Base-by-base conservation (phyloP, 1,140 invertebrate genomes). In the Platyscapa corneri region DNA sequence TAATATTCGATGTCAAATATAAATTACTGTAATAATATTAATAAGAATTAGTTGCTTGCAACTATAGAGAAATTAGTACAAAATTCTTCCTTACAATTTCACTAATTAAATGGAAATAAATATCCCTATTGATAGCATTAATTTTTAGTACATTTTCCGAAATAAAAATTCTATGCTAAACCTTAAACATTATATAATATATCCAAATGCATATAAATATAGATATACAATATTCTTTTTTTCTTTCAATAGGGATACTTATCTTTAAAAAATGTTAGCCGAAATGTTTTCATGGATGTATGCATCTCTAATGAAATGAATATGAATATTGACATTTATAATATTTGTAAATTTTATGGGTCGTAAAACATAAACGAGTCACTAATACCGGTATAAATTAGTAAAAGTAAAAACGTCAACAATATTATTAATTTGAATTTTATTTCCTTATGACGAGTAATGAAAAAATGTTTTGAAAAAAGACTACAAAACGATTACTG, bases 291-390 rank as follows among this genome's bases (percentile, higher is more conserved):
- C 32, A 16, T 32, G 8, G 30, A 53, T 27, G 70, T 60, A 56
- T 46, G 72, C 27, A 46, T 20, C 1, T 70, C 30, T 30, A 75
- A 39, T 67, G 32, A 67, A 78, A 70, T 70, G 23, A 78, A 42
- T 65, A 77, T n/a, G n/a, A n/a, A n/a, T n/a, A n/a, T 77, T 30
- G 56, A 67, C 30, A 53, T n/a, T 23, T 84, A 67, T 42, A 30
- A 78, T 77, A 42, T 30, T 67, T 42, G 75, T 84, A 78, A 78
- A 70, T 70, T 84, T 84, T 70, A 67, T 70, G 42, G 53, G 77
- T 70, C 2, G 39, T 84, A 78, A 39, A 70, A 70, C 18, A 49
- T 53, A 72, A 82, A 64, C 53, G 10, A 49, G 30, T 32, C 0
- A 77, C 75, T 83, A 65, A 77, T 20, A 77, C 75, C 39, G 39